Conservation (phyloP, 1,140 invertebrate genomes). For the Ericerus pela region DNA sequence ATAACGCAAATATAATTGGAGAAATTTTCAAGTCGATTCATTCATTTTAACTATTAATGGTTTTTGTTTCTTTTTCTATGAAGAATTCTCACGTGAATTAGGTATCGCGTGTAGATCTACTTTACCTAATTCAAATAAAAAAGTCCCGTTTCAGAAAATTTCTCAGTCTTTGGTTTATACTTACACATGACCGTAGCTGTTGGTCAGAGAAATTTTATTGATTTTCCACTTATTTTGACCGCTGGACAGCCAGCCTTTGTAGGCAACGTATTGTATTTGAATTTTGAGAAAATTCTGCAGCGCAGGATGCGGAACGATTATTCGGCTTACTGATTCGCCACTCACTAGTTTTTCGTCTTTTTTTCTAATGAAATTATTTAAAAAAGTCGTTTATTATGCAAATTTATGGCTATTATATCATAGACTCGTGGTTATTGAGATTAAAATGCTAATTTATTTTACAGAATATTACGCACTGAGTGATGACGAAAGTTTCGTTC, state of each 20-base stretch:
- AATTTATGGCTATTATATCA: not conserved
- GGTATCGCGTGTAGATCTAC: too few species aligned
- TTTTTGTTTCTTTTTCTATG: too few species aligned
- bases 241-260: constrained; percentile 81
- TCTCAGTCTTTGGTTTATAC: constrained; percentile 19
- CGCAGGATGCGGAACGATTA: constrained; percentile 75
- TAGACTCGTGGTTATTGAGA: not conserved
- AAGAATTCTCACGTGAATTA: too few species aligned
- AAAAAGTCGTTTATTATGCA: not conserved
- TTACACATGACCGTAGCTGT: constrained; percentile 67
- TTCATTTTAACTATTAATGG: too few species aligned
- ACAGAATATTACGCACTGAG: constrained; percentile 48
- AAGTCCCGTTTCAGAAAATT: not conserved
- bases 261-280: constrained; percentile 69
- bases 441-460: not conserved
- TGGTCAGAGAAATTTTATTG: constrained; percentile 66
- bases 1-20: too few species aligned
- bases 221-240: constrained; percentile 61
- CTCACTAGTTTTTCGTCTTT: constrained; percentile 59
- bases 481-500: constrained; percentile 79
- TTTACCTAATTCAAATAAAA: too few species aligned
- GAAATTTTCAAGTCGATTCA: too few species aligned
- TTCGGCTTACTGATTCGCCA: constrained; percentile 53
- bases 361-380: constrained; percentile 38
- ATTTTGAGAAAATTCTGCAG: constrained; percentile 52